phyloP scores from a whole-genome alignment of 2,888 invertebrate genomes.

The Phortica magna region DNA sequence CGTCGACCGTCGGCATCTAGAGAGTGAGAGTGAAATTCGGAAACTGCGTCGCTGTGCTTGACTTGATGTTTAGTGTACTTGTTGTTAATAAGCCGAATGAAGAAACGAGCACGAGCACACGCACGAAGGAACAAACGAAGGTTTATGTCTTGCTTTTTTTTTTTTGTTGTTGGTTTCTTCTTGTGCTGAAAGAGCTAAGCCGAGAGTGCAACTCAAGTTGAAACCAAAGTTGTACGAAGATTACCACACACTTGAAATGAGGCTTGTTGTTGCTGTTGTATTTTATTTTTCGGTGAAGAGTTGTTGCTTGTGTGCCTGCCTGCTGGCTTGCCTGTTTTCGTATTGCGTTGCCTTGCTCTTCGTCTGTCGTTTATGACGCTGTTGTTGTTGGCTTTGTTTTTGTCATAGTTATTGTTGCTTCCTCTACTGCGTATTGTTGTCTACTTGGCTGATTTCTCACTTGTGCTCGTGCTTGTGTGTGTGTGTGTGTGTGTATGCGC shows the following conservation, averaged over 20 bases:
- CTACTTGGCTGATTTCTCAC: background rate
- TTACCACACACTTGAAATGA: constrained; percentile 3
- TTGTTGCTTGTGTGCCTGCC: background rate
- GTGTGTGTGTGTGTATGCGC: background rate
- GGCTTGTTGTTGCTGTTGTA: background rate
- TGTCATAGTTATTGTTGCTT: too few species aligned
- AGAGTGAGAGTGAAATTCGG: constrained; percentile 60
- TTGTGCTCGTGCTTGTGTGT: too few species aligned
- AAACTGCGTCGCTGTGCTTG: background rate
- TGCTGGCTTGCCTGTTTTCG: background rate
- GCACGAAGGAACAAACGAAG: background rate
- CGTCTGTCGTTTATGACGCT: too few species aligned
- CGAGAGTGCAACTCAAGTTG: too few species aligned
- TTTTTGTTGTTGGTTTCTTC: background rate
- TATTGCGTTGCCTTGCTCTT: too few species aligned
- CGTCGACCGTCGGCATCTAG: constrained; percentile 15
- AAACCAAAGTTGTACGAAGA: background rate
- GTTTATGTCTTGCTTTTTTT: background rate
- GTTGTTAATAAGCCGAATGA: constrained; percentile 10
- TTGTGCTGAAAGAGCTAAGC: too few species aligned
- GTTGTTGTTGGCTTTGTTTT: too few species aligned
- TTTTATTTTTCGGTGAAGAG: background rate
- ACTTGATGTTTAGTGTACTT: constrained; percentile 16
- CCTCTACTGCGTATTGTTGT: too few species aligned
- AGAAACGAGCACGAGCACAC: constrained; percentile 1